Conservation (phyloP, 1,140 invertebrate species). For the Drosophila leontia region DNA sequence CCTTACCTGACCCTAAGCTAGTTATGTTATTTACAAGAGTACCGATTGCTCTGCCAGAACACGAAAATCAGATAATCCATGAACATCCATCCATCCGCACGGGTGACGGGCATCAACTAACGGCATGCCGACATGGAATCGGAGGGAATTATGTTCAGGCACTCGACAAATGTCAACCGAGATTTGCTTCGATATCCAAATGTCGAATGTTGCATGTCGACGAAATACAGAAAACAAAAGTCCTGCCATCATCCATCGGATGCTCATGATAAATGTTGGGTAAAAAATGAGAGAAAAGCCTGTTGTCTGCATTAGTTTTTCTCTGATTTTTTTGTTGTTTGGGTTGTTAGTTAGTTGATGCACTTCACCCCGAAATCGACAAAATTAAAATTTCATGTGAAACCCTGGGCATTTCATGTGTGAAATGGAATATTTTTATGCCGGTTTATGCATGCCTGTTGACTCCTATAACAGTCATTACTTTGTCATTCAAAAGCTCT, state of each 20-base stretch:
- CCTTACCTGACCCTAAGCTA: conserved; percentile 37
- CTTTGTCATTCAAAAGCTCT: not conserved
- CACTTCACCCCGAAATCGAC: conserved; percentile 51
- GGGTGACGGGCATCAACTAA: conserved; percentile 61
- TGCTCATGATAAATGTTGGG: conserved; percentile 20
- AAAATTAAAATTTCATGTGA: conserved; percentile 47
- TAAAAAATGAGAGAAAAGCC: conserved; percentile 15
- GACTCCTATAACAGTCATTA: not conserved
- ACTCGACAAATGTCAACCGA: conserved; percentile 37
- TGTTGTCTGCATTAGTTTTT: conserved; percentile 20
- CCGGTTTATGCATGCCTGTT: not conserved
- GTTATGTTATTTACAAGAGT: conserved; percentile 77
- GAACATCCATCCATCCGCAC: conserved; percentile 63
- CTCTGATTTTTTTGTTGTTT: conserved; percentile 4
- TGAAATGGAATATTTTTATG: conserved; percentile 23
- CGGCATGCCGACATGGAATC: conserved; percentile 23
- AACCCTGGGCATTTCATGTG: conserved; percentile 15
- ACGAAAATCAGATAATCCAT: conserved; percentile 83
- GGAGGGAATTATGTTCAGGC: conserved; percentile 44
- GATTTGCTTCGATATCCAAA: conserved; percentile 17
- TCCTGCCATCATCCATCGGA: conserved; percentile 23
- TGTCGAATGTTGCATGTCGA: conserved; percentile 1
- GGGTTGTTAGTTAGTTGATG: conserved; percentile 48
- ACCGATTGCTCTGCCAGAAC: conserved; percentile 50
- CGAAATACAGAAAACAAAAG: conserved; percentile 25